Evolutionary conservation across 2,113 vertebrate species (phyloP), one percentile per base, ranked within the genome.

Genomic region (Ophthalmotilapia sp.): DNA sequence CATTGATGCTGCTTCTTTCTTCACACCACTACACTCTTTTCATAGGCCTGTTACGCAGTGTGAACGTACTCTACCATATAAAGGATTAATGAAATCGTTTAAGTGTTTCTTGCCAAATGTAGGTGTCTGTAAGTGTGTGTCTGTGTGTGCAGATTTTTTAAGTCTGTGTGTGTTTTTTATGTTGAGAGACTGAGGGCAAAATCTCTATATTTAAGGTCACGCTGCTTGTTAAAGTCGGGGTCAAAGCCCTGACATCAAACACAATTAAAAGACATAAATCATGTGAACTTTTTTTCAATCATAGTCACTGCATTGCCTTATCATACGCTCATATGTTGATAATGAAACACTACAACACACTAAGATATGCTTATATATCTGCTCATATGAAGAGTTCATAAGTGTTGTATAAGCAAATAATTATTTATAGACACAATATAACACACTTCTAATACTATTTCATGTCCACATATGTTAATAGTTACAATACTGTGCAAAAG

Each of bases 251-350:
- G 38, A 85, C 47, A 14, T 40, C n/a, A 38, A 83, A 80, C 55
- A n/a, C 29, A 49, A 26, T 49, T 51, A 83, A 75, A 87, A 65
- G n/a, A 54, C 17, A 70, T 17, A 31, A 89, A 38, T 88, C 6
- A 75, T 80, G 10, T 38, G 9, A 90, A 68, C 23, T 6, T 79
- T 75, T 84, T 83, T 36, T 79, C 68, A 2, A 86, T 45, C 81
- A 85, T 33, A 38, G 14, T 65, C 80, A 80, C 85, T 90, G 53
- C 86, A 89, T 93, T 92, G 92, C 91, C 91, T 93, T 90, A 91
- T 86, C 47, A 73, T 31, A 26, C 70, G 7, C 55, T 75, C 79
- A 55, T 73, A 54, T 70, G 40, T 33, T 10, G 2, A 3, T 23
- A 70, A 31, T 81, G 6, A 75, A 80, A 77, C 49, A 82, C 45